Base-by-base conservation (phyloP, 2,113 vertebrate species). In the Zosterops hypoxanthus region DNA sequence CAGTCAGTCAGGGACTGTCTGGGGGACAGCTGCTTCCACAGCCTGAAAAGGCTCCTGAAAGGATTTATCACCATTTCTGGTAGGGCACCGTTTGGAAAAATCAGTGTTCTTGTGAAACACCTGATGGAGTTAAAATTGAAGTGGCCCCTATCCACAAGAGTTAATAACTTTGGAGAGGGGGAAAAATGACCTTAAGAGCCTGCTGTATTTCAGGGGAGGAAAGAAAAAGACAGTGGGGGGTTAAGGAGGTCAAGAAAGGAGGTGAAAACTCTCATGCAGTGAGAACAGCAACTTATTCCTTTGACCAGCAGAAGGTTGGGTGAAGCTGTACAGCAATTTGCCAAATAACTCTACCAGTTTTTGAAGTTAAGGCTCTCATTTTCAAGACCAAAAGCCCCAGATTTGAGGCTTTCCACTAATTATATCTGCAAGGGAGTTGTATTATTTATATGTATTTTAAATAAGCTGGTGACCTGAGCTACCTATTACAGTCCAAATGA, bases 401-500 rank as follows among this genome's bases (percentile, higher is more conserved):
- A 66, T 81, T 16, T 83, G 12, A 31, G 82, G 29, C 46, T 71
- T 88, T 44, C 10, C 39, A 63, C 25, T 90, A 80, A 84, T 65
- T 69, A 53, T n/a, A 47, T 92, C 52, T 85, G 42, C 46, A 88
- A 94, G 25, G 28, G 19, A 42, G 41, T 52, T 71, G 29, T 86
- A 68, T 90, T 93, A 95, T 91, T 83, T 70, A 56, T 42, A 60
- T 15, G 10, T 86, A 77, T 65, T 86, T 95, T 61, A 88, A 97
- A 95, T 95, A 86, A 94, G 65, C 83, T 60, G 26, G 65, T 85
- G 81, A 90, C 93, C 95, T 42, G 47, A 87, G 72, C 53, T 86
- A 91, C 77, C 90, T 73, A 59, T 90, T 90, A 78, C 33, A 68
- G 86, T 63, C 81, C 90, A 90, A 95, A 92, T 33, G 36, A 47